These are phyloP conservation scores for Panulirus ornatus DNA, from an alignment of 1,140 invertebrate species.

Conservation along the genomic window DNA sequence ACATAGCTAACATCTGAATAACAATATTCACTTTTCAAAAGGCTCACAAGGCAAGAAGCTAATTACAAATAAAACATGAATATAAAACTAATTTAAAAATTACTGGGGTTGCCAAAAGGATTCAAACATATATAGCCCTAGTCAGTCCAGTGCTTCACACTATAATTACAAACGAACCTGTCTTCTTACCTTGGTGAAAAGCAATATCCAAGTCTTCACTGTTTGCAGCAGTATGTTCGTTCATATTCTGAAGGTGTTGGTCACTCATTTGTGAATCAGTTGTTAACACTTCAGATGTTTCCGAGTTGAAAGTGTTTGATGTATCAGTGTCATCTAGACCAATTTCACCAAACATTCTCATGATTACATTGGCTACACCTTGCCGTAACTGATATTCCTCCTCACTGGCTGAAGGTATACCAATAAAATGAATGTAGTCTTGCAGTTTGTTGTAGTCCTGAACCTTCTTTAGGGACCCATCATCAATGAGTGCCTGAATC, in stretches of 20 bases:
- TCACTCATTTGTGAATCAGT: conserved; percentile 39
- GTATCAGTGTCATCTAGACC: conserved; percentile 50
- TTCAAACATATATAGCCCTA: no score
- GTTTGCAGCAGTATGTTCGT: neutral
- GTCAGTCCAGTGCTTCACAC: no score
- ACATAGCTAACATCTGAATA: no score
- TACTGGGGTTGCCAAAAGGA: no score
- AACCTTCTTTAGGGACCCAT: conserved; percentile 49
- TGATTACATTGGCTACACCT: conserved; percentile 59
- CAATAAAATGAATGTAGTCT: conserved; percentile 55
- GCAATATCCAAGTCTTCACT: conserved; percentile 21
- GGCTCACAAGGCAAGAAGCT: no score
- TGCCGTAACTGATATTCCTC: conserved; percentile 54
- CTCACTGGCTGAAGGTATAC: conserved; percentile 50
- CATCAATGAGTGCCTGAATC: conserved; percentile 48
- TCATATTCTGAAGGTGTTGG: neutral
- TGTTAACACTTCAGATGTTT: conserved; percentile 26
- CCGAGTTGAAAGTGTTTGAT: conserved; percentile 57
- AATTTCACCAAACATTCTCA: conserved; percentile 64
- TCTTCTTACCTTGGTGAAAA: conserved; percentile 6
- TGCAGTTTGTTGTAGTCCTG: conserved; percentile 62
- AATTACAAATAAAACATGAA: no score
- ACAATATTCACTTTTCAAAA: no score
- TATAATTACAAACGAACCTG: neutral
- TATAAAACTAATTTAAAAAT: no score